A percentile compares a stretch with the other conserved stretches of the same genome.
These are phyloP conservation scores for Cataglyphis albicans DNA, from an alignment of 2,888 invertebrate species.

Conservation along the genomic window DNA sequence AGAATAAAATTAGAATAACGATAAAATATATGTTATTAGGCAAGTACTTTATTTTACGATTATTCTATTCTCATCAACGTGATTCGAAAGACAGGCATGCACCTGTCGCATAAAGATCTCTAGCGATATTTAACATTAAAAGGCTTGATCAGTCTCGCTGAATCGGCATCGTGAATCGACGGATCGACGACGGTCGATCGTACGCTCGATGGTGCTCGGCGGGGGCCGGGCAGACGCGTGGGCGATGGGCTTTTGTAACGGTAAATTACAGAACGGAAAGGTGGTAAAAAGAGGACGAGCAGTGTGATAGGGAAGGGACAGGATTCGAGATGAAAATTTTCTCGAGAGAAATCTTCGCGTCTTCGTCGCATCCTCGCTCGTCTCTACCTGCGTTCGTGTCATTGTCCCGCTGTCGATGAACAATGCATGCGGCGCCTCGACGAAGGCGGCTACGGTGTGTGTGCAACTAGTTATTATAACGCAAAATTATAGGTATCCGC, in stretches of 20 bases:
- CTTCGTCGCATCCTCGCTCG: constrained; percentile 37
- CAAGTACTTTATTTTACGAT: background rate
- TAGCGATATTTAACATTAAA: constrained; percentile 20
- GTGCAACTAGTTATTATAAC: constrained; percentile 77
- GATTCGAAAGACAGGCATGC: constrained; percentile 3
- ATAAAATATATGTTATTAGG: background rate
- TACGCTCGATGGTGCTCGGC: constrained; percentile 27
- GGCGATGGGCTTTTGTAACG: constrained; percentile 74
- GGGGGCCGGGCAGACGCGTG: constrained; percentile 57
- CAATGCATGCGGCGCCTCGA: constrained; percentile 75
- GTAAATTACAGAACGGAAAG: constrained; percentile 74
- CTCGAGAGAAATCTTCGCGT: constrained; percentile 22
- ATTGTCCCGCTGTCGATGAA: constrained; percentile 56
- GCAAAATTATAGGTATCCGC: constrained; percentile 76
- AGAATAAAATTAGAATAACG: background rate
- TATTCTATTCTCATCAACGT: constrained; percentile 38
- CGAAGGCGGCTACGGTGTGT: constrained; percentile 42
- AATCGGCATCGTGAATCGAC: constrained; percentile 71
- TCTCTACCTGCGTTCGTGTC: constrained; percentile 50
- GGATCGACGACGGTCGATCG: constrained; percentile 63
- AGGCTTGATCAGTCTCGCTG: constrained; percentile 22
- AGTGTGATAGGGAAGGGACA: constrained; percentile 47
- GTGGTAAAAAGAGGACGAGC: constrained; percentile 76
- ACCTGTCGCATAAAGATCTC: constrained; percentile 37
- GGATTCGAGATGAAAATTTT: constrained; percentile 73